Evolutionary conservation across 2,113 vertebrate genomes (phyloP).

Genomic region (Corynorhinus townsendii): DNA sequence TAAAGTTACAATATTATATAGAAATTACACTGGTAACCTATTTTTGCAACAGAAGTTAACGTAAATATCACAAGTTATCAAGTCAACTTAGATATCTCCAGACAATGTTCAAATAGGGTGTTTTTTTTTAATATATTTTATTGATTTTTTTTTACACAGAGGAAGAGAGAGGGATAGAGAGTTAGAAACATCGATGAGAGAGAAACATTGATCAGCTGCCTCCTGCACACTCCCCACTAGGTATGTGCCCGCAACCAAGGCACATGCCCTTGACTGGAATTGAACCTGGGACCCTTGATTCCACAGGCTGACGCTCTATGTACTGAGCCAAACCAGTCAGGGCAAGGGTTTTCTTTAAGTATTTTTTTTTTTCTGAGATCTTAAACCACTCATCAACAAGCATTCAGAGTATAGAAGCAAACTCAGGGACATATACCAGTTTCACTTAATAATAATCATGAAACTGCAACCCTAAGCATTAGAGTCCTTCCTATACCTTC

Average conservation of each 20-base stretch:
- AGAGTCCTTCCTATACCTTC: not conserved
- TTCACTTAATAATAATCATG: constrained; percentile 49
- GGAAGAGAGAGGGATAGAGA: no score
- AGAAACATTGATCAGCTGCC: no score
- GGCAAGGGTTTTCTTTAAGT: constrained; percentile 22
- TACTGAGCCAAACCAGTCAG: no score
- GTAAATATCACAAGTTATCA: constrained; percentile 12
- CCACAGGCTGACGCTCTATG: no score
- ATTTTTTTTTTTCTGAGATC: constrained; percentile 30
- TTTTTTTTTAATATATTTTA: no score
- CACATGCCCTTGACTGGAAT: no score
- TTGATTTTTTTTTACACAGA: no score
- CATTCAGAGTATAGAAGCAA: not conserved
- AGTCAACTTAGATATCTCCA: not conserved
- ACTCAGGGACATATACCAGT: not conserved
- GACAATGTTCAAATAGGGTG: not conserved
- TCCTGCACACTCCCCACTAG: no score
- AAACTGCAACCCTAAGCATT: not conserved
- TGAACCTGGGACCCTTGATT: no score
- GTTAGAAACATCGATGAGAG: no score
- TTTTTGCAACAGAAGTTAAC: constrained; percentile 18
- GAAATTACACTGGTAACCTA: not conserved
- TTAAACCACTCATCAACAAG: not conserved
- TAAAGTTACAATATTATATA: constrained; percentile 17
- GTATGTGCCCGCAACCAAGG: no score